A percentile compares a stretch with the other conserved stretches of the same genome.
Evolutionary conservation across 2,888 invertebrate species (phyloP).

Genomic region (Acanthosoma haemorrhoidale): DNA sequence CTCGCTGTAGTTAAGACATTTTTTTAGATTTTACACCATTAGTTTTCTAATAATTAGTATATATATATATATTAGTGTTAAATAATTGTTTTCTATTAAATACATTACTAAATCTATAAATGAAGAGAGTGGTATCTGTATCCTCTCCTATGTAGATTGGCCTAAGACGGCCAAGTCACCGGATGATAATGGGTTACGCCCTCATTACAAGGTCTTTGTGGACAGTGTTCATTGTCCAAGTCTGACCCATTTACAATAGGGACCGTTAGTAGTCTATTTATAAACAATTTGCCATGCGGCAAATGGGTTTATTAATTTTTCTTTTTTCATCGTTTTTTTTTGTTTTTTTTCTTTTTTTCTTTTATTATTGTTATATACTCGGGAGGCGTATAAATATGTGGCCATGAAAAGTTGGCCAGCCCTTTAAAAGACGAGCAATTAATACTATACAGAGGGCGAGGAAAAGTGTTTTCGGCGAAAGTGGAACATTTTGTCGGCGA

Average conservation of each 20-base stretch:
- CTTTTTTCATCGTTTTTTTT: not conserved
- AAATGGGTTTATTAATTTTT: constrained; percentile 28
- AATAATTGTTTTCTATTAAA: no score
- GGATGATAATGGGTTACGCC: constrained; percentile 1
- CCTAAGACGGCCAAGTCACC: not conserved
- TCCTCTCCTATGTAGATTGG: not conserved
- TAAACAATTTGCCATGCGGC: constrained; percentile 22
- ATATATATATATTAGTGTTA: no score
- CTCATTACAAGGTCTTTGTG: constrained; percentile 25
- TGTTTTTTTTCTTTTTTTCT: not conserved
- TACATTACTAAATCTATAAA: no score
- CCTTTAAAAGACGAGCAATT: not conserved
- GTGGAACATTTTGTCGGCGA: not conserved
- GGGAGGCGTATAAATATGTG: not conserved
- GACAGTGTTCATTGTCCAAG: constrained; percentile 4
- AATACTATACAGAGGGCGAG: no score
- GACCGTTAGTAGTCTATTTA: constrained; percentile 26
- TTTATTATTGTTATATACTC: no score
- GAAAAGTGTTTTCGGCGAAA: not conserved
- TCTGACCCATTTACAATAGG: constrained; percentile 20
- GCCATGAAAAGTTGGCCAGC: not conserved
- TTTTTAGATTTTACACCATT: no score
- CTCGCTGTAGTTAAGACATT: no score
- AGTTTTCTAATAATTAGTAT: no score
- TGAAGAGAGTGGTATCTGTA: not conserved